Evolutionary conservation across 2,888 invertebrate species (phyloP).

Genomic region (Sinohyriopsis cumingii): DNA sequence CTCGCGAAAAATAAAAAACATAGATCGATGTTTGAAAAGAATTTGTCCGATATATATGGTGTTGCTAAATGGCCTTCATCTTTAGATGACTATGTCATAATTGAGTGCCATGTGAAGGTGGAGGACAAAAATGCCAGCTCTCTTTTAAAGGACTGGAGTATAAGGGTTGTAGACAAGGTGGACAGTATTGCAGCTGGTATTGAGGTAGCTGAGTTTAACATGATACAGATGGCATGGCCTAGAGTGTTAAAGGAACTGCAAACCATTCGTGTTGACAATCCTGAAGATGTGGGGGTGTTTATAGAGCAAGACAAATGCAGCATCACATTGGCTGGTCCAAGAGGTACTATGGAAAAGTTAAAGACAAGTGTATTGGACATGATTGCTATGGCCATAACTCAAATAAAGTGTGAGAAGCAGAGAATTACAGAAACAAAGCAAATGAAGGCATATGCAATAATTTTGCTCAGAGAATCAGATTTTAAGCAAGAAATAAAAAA

Average conservation of each 20-base stretch:
- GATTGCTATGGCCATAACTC: constrained; percentile 1
- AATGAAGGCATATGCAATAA: constrained; percentile 7
- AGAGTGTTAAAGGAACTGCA: constrained; percentile 6
- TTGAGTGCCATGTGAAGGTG: too few relatives aligned
- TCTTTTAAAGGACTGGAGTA: too few relatives aligned
- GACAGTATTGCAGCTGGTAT: too few relatives aligned
- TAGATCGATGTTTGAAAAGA: too few relatives aligned
- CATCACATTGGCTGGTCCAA: constrained; percentile 18
- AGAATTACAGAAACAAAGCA: constrained; percentile 14
- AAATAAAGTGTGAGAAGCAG: constrained; percentile 3
- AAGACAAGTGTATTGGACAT: neutral
- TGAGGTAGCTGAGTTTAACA: too few relatives aligned
- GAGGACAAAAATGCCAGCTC: too few relatives aligned
- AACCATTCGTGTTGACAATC: constrained; percentile 8
- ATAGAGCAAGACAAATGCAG: constrained; percentile 8
- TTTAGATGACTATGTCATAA: too few relatives aligned
- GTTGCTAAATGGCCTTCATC: too few relatives aligned
- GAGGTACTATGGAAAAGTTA: neutral
- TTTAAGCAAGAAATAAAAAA: too few relatives aligned
- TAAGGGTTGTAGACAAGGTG: too few relatives aligned
- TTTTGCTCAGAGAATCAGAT: neutral
- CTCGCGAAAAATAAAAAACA: neutral
- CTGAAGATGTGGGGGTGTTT: constrained; percentile 19
- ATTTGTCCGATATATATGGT: too few relatives aligned
- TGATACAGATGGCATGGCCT: constrained; percentile 5